Base-by-base conservation (phyloP, 35 echinoderm and acorn worm genomes). In the Apostichopus japonicus region DNA sequence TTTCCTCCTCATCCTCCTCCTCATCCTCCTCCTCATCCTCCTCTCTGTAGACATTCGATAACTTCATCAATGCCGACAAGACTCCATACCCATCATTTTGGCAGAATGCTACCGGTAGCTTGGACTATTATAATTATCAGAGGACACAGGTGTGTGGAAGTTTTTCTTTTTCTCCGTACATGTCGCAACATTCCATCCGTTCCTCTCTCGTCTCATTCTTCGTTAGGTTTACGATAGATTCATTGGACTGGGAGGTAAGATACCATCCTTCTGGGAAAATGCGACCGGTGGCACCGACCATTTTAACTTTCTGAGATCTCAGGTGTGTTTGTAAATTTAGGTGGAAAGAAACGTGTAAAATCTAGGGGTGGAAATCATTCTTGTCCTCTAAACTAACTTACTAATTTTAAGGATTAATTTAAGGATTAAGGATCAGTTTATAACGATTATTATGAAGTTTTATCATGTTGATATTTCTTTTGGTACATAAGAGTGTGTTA, bases 91-190 rank as follows among this genome's bases (percentile, higher is more conserved):
- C 92, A 52, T 79, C 95, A 1, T 95, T 92, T 90, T 98, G 80
- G 88, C 77, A 82, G 25, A 98, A 98, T 92, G 92, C 88, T 1
- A 98, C 96, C 21, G 96, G 96, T 8, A 86, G 61, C 23, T 92
- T 56, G 8, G 90, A 95, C 89, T 98, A 98, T 89, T 98, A 92
- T 67, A 98, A 98, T 71, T 98, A 89, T 82, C 59, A 93, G 88
- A 95, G 24, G 56, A 76, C 65, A 53, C 78, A 54, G 55, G 94
- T 95, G 86, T 55, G 86, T 87, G 2, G 11, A 87, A 22, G 23
- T 15, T 5, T 0, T 2, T 87, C 4, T 13, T 23, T 21, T 44
- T 24, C 5, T 27, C 11, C 19, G 17, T 87, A 10, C 58, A 87
- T 87, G 55, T 23, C 86, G 5, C n/a, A n/a, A 4, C 13, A 0